Conservation (phyloP, 1,140 invertebrate species). For the Solenopsis fugax region DNA sequence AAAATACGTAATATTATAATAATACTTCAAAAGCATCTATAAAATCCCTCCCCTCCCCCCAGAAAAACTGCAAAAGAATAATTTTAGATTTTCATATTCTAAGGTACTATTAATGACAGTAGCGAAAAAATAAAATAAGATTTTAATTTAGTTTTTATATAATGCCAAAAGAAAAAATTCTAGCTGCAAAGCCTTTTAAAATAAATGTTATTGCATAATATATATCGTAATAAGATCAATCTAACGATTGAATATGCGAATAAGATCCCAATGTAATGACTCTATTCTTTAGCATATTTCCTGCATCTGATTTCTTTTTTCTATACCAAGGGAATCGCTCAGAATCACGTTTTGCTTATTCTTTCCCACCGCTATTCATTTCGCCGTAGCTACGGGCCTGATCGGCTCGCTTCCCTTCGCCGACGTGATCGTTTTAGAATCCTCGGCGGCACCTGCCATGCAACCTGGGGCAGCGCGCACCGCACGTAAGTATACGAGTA, state of each 20-base stretch:
- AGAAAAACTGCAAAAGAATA: too few relatives aligned
- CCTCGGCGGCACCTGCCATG: conserved; percentile 75
- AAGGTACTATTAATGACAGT: not conserved
- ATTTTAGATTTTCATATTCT: not conserved
- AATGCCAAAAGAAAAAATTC: not conserved
- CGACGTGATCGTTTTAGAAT: conserved; percentile 61
- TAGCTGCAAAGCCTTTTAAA: not conserved
- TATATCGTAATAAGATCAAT: not conserved
- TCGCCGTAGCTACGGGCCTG: conserved; percentile 42
- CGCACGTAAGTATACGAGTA: conserved; percentile 61
- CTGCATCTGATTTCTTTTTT: not conserved
- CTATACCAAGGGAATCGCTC: not conserved
- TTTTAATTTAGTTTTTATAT: not conserved
- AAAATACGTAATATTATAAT: too few relatives aligned
- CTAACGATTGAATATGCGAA: not conserved
- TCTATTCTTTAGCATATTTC: not conserved
- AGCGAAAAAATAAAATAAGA: not conserved
- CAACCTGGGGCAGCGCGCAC: conserved; percentile 57
- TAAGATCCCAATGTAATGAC: not conserved
- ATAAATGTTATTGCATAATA: not conserved
- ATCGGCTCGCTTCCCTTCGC: conserved; percentile 19
- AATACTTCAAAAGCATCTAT: too few relatives aligned
- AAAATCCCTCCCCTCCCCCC: too few relatives aligned
- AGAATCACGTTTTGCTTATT: not conserved
- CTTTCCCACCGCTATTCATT: conserved; percentile 7